Conservation (phyloP, 1,140 invertebrate genomes). For the Hypsibius dujardini region DNA sequence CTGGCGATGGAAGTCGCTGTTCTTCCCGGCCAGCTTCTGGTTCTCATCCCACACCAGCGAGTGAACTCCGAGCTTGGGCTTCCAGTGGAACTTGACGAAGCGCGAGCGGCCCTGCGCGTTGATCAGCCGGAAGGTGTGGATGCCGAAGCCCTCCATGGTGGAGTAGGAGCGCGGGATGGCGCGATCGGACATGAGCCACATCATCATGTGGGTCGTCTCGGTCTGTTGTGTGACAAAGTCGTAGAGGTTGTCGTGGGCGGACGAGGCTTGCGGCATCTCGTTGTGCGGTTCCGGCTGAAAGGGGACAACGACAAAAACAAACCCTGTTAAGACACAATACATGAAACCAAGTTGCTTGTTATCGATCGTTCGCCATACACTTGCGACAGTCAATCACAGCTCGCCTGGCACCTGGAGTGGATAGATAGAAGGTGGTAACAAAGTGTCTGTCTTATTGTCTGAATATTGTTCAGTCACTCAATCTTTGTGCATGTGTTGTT, state of each 20-base stretch:
- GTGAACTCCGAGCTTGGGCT: slow-evolving; percentile 35
- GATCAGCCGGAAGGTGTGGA: slow-evolving; percentile 51
- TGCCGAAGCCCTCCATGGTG: slow-evolving; percentile 50
- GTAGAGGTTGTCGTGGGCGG: slow-evolving; percentile 47
- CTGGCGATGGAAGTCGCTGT: slow-evolving; percentile 36
- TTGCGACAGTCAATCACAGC: no score
- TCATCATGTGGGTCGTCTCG: slow-evolving; percentile 37
- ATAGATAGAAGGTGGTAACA: no score
- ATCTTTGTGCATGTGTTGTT: no score
- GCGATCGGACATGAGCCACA: slow-evolving; percentile 40
- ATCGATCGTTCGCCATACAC: no score
- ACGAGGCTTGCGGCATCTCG: slow-evolving; percentile 19
- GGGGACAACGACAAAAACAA: background rate
- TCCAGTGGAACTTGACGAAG: slow-evolving; percentile 46
- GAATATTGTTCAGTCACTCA: no score
- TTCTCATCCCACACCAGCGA: slow-evolving; percentile 34
- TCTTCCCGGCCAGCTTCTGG: slow-evolving; percentile 29
- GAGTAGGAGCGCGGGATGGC: slow-evolving; percentile 42
- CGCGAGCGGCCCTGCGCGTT: slow-evolving; percentile 41
- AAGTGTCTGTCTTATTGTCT: no score
- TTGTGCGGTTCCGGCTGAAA: slow-evolving; percentile 18
- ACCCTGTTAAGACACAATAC: no score
- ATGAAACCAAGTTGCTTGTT: no score
- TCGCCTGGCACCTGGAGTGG: no score
- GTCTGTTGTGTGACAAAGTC: slow-evolving; percentile 41